A percentile compares a stretch with the other conserved stretches of the same genome.
phyloP scores from a whole-genome alignment of 2,113 vertebrate genomes.

The Columbina picui region DNA sequence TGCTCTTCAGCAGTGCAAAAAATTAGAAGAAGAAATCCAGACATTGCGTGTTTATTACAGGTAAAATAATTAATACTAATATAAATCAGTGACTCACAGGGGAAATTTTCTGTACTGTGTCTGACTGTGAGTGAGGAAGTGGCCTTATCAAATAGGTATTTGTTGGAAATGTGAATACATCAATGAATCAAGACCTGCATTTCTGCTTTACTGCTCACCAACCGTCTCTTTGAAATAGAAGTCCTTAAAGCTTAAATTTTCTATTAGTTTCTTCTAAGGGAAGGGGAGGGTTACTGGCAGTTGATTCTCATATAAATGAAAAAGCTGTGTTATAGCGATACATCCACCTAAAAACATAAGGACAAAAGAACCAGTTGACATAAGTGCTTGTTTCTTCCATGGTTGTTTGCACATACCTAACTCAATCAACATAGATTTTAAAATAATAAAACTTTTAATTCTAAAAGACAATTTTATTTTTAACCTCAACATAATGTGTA shows the following conservation, averaged over 20 bases:
- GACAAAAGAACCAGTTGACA: neutral
- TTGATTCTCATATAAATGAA: neutral
- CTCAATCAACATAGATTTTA: neutral
- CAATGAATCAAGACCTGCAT: conserved; percentile 53
- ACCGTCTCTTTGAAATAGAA: conserved; percentile 26
- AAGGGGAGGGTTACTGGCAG: neutral
- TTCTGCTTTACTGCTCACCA: conserved; percentile 58
- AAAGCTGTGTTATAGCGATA: neutral
- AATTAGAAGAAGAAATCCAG: conserved; percentile 83
- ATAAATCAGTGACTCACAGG: conserved; percentile 39
- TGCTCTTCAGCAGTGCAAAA: conserved; percentile 76
- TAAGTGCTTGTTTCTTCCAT: neutral
- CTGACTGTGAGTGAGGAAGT: conserved; percentile 50
- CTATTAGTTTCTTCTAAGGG: neutral
- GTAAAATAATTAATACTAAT: conserved; percentile 71
- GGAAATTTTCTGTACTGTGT: conserved; percentile 29
- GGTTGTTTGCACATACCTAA: neutral
- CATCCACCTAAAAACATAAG: neutral
- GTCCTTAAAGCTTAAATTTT: neutral
- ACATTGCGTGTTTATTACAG: conserved; percentile 81
- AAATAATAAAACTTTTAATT: neutral
- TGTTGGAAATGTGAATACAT: conserved; percentile 50
- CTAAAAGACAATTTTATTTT: neutral
- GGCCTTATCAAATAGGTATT: conserved; percentile 55
- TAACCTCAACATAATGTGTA: neutral